A percentile compares a stretch with the other conserved stretches of the same genome.
These are phyloP conservation scores for Peromyscus nudipes DNA, from an alignment of 2,797 vertebrate species.

Conservation along the genomic window DNA sequence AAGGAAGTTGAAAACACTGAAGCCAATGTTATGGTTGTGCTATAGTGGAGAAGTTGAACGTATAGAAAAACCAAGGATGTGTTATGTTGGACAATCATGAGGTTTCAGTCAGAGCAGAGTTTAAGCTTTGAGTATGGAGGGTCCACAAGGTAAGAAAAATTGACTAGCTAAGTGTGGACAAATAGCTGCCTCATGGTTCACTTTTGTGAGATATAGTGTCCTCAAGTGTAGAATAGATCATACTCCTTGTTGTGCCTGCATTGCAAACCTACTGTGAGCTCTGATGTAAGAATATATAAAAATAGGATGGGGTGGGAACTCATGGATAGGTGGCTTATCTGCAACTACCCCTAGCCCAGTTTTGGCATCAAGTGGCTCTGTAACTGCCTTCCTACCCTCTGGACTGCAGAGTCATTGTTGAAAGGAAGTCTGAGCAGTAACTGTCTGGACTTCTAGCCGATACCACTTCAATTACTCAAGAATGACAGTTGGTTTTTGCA, in stretches of 20 bases:
- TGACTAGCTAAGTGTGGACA: neutral
- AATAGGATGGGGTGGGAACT: slow-evolving; percentile 26
- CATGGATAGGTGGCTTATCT: slow-evolving; percentile 70
- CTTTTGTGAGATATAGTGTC: neutral
- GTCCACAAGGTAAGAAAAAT: neutral
- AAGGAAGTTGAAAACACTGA: neutral
- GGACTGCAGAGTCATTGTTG: slow-evolving; percentile 80
- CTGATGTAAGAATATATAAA: slow-evolving; percentile 59
- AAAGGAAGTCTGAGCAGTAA: slow-evolving; percentile 80
- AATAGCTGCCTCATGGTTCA: neutral
- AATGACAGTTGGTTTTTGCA: slow-evolving; percentile 82
- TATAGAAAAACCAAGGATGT: neutral
- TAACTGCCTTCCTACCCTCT: slow-evolving; percentile 70
- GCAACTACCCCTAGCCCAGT: slow-evolving; percentile 36
- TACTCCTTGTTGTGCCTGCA: neutral
- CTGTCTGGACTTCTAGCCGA: slow-evolving; percentile 73
- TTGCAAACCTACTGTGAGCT: slow-evolving; percentile 5
- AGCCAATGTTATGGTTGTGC: slow-evolving; percentile 15
- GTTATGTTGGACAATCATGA: neutral
- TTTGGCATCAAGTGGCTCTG: slow-evolving; percentile 56
- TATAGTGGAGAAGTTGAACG: slow-evolving; percentile 54
- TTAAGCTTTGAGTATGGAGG: neutral
- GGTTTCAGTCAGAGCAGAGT: neutral
- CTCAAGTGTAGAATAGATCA: slow-evolving; percentile 31
- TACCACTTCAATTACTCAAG: slow-evolving; percentile 79